phyloP scores from a whole-genome alignment of 2,888 invertebrate genomes.

The Anticlea derivata region DNA sequence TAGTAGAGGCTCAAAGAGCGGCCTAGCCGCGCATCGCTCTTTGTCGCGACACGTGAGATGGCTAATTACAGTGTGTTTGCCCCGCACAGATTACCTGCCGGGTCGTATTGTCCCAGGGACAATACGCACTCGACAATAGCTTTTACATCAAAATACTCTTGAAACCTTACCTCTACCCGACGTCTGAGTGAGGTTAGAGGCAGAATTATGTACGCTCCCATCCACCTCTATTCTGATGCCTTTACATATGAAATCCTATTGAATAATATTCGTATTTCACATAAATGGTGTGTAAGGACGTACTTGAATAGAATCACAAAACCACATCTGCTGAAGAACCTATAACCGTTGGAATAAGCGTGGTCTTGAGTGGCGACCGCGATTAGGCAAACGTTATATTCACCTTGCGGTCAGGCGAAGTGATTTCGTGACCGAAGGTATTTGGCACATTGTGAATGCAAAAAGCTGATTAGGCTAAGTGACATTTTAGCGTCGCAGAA shows the following conservation, averaged over 20 bases:
- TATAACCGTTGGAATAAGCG: conserved; percentile 24
- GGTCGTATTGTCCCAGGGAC: conserved; percentile 43
- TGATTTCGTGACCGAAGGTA: conserved; percentile 20
- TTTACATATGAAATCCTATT: conserved; percentile 19
- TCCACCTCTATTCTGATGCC: conserved; percentile 16
- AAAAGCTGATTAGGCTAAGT: conserved; percentile 15
- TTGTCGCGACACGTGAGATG: conserved; percentile 52
- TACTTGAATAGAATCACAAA: conserved; percentile 23
- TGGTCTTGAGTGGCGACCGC: conserved; percentile 26
- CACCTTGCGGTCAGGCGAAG: conserved; percentile 18
- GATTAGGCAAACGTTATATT: conserved; percentile 20
- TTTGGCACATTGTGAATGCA: conserved; percentile 14
- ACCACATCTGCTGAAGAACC: conserved; percentile 25
- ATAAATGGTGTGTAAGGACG: conserved; percentile 11
- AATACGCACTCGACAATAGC: conserved; percentile 37
- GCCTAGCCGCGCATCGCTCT: conserved; percentile 38
- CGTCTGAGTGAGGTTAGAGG: conserved; percentile 9
- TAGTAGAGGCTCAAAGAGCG: conserved; percentile 42
- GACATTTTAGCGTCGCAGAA: neutral
- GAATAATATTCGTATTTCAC: conserved; percentile 19
- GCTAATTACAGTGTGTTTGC: conserved; percentile 63
- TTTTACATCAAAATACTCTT: conserved; percentile 25
- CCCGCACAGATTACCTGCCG: conserved; percentile 51
- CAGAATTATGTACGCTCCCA: conserved; percentile 13
- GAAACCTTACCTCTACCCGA: conserved; percentile 11